Base-by-base conservation (phyloP, 2,888 invertebrate genomes). In the Aradus depressus region DNA sequence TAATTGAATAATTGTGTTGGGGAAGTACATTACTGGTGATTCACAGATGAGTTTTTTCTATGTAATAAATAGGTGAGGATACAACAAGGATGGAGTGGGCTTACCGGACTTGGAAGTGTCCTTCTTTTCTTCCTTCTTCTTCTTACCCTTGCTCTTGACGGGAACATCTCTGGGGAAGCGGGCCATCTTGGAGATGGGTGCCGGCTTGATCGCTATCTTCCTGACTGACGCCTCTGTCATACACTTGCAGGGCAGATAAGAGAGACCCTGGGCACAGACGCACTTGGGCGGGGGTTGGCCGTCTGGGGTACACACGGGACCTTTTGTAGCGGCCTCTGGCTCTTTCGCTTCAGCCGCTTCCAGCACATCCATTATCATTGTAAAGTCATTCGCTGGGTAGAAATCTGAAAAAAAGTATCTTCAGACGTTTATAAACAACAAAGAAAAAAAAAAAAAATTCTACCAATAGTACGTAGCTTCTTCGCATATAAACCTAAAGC, bases 121-220 rank as follows among this genome's bases (percentile, higher is more conserved):
- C 19, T 52, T 39, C 10, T 19, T 16, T 25, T 54, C 54, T 49
- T 39, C 26, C 21, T 38, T 25, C 39, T 49, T 49, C 32, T 45
- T 55, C 32, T 28, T 37, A 41, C 32, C 34, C 16, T 31, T 34
- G n/a, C n/a, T n/a, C n/a, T n/a, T n/a, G n/a, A n/a, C n/a, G n/a
- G n/a, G n/a, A n/a, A n/a, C n/a, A n/a, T 42, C 42, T 14, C 16
- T 23, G 12, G 53, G 55, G 4, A 31, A 21, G n/a, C 45, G 37
- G 3, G 52, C 45, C 4, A 55, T 55, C 14, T 45, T 44, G 3
- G 56, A 54, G 10, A 56, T 56, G 3, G 52, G 25, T 4, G 42
- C 39, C 3, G 51, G 50, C 34, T 55, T 55, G 38, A 37, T 44
- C n/a, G 50, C 44, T 1, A 53, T 43, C 26, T 35, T 45, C 26